Evolutionary conservation across 2,797 vertebrate genomes (phyloP).

Genomic region (Okamejei kenojei): DNA sequence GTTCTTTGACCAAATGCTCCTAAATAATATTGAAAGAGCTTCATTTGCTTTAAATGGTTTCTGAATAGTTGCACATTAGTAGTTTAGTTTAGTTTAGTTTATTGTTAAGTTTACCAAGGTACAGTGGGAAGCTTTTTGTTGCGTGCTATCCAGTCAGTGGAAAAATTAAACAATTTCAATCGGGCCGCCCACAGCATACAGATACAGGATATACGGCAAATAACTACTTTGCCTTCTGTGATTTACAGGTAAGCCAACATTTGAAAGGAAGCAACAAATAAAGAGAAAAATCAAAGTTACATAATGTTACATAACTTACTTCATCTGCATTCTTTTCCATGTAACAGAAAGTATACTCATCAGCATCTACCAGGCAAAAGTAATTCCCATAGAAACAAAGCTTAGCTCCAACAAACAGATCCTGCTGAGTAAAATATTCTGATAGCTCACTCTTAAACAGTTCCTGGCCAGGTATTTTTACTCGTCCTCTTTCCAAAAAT

Average conservation of each 20-base stretch:
- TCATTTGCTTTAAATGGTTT: neutral
- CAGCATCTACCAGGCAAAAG: conserved; percentile 73
- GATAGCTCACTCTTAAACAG: conserved; percentile 74
- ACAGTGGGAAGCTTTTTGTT: no score
- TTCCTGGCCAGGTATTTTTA: conserved; percentile 81
- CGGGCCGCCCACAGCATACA: no score
- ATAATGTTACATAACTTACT: conserved; percentile 56
- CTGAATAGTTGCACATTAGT: neutral
- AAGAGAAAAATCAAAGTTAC: conserved; percentile 44
- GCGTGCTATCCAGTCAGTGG: no score
- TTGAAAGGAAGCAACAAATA: conserved; percentile 39
- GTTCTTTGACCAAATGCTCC: neutral
- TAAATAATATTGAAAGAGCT: neutral
- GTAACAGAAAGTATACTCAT: conserved; percentile 78
- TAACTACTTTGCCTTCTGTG: neutral
- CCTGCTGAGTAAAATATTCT: conserved; percentile 65
- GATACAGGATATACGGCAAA: no score
- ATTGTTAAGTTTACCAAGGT: no score
- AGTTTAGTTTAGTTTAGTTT: no score
- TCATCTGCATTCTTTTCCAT: conserved; percentile 78
- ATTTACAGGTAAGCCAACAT: conserved; percentile 31
- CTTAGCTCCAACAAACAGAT: conserved; percentile 74
- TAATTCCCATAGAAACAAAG: conserved; percentile 65
- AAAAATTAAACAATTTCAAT: no score
- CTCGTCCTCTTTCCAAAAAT: conserved; percentile 70